Base-by-base conservation (phyloP, 2,888 invertebrate genomes). In the Ectemnius cavifrons region DNA sequence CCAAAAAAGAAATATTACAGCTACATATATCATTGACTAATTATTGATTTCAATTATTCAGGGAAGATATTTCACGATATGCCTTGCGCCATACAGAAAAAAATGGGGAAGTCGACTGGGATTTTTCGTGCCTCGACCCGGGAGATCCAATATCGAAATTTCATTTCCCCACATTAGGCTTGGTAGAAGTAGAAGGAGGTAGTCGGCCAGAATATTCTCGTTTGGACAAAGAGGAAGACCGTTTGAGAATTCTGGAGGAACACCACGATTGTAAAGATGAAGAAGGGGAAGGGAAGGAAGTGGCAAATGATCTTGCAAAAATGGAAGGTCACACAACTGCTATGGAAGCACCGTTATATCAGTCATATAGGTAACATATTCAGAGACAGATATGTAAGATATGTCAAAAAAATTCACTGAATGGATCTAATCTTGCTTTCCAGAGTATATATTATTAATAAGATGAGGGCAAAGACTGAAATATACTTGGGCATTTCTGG, bases 1-100 rank as follows among this genome's bases (percentile, higher is more conserved):
- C 0, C n/a, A 16, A 52, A 13, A 52, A 0, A 13, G 11, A 52
- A 14, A 52, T 52, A 13, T 14, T 52, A 16, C 52, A 14, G 5
- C 16, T 14, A 5, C n/a, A 52, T 16, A 52, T 16, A 16, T 52
- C 5, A 11, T 11, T 13, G 52, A 20, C 13, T 63, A 18, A 18
- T 46, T 52, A 27, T 8, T 61, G 73, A 27, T 6, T 47, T 59
- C 60, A 63, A 71, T 65, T 65, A 85, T 84, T 11, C 85, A 93
- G 93, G 71, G 92, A 92, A 71, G 91, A 92, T 78, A 91, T 94
- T 18, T 92, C 93, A 67, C 94, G 95, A 86, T 98, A 97, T 90
- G 97, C 97, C 58, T 93, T 99, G 68, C 97, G 96, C 89, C 97
- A 99, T 90, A 98, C 97, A 28, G 99, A 99, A 91, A 98, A 99